These are phyloP conservation scores for Epistrophe eligans DNA, from an alignment of 2,888 invertebrate species.

Conservation along the genomic window DNA sequence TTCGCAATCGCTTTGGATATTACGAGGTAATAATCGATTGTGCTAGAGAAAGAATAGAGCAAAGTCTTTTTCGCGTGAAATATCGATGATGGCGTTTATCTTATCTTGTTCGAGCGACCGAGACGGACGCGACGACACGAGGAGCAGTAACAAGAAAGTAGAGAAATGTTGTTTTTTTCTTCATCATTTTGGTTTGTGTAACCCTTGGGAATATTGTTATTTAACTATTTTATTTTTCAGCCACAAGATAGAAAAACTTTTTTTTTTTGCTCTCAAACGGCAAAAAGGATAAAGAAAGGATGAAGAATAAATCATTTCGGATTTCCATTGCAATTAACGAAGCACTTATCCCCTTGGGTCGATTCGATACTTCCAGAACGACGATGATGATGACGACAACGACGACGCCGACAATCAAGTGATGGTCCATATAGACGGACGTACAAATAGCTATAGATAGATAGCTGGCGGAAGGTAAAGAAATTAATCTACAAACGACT, in stretches of 20 bases:
- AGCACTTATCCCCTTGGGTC: constrained; percentile 67
- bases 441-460: constrained; percentile 12
- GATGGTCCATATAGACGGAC: constrained; percentile 45
- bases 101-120: constrained; percentile 40
- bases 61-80: constrained; percentile 42
- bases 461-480: constrained; percentile 27
- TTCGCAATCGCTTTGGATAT: constrained; percentile 59
- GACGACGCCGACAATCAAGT: constrained; percentile 41
- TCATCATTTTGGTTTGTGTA: constrained; percentile 41
- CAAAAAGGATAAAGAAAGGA: constrained; percentile 46
- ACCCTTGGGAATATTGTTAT: constrained; percentile 51
- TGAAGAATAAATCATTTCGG: constrained; percentile 71
- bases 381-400: neutral
- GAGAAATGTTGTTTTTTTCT: constrained; percentile 10
- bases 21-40: constrained; percentile 76
- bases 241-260: constrained; percentile 21
- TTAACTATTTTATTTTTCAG: constrained; percentile 23
- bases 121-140: too few species aligned
- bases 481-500: constrained; percentile 52
- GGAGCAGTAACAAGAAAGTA: constrained; percentile 40
- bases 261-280: constrained; percentile 3
- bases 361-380: constrained; percentile 40
- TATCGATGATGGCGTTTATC: constrained; percentile 46
- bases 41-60: constrained; percentile 9
- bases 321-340: constrained; percentile 75